phyloP scores from a whole-genome alignment of 2,888 invertebrate genomes.

The Epistrophella euchroma region DNA sequence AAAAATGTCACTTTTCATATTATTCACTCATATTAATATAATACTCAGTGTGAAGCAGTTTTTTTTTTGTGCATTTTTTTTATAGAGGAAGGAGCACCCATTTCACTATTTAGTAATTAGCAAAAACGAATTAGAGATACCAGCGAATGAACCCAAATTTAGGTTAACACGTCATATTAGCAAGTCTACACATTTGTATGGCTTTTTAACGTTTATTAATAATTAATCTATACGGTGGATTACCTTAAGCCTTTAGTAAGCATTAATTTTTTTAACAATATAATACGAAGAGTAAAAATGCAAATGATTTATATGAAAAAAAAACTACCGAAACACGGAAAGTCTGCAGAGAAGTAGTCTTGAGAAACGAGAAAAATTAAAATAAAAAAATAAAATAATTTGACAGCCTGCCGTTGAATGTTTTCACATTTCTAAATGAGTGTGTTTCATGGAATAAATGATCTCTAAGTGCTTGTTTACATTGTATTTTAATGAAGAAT shows the following conservation, averaged over 20 bases:
- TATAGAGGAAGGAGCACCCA: constrained; percentile 44
- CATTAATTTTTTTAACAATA: constrained; percentile 25
- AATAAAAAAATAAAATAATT: constrained; percentile 4
- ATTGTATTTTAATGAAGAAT: no score
- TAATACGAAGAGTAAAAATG: constrained; percentile 32
- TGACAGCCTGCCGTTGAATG: constrained; percentile 55
- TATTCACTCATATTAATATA: background rate
- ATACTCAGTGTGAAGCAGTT: background rate
- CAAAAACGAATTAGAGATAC: constrained; percentile 56
- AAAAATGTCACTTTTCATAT: background rate
- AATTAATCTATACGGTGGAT: constrained; percentile 16
- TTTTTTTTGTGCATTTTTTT: background rate
- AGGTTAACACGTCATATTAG: constrained; percentile 59
- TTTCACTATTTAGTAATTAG: constrained; percentile 47
- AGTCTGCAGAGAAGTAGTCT: constrained; percentile 42
- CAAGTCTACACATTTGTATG: background rate
- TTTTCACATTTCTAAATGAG: constrained; percentile 48
- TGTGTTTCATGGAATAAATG: constrained; percentile 14
- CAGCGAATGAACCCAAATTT: constrained; percentile 43
- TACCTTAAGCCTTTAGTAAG: constrained; percentile 42
- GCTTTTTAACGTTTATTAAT: constrained; percentile 16
- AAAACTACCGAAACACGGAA: constrained; percentile 44
- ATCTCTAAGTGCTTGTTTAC: no score
- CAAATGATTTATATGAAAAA: constrained; percentile 19
- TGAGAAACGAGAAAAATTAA: constrained; percentile 14